A percentile compares a stretch with the other conserved stretches of the same genome.
Evolutionary conservation across 2,113 vertebrate species (phyloP).

Genomic region (Colistium nudipinnis): DNA sequence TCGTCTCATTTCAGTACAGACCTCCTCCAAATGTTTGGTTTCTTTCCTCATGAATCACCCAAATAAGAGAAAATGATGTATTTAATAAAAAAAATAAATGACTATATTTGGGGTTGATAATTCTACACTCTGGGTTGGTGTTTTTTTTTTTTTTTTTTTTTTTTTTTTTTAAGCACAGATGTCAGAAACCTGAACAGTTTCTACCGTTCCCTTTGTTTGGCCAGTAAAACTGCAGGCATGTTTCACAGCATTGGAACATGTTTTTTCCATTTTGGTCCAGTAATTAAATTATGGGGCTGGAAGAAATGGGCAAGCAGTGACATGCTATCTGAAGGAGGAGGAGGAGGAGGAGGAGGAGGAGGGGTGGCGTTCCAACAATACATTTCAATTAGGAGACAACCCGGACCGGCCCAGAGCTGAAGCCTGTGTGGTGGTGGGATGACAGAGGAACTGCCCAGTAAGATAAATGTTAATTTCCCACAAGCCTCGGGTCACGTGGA

Average conservation of each 20-base stretch:
- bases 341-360: neutral
- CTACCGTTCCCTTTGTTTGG: conserved; percentile 51
- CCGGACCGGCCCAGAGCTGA: neutral
- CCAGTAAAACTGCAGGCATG: conserved; percentile 38
- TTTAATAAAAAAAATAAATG: conserved; percentile 24
- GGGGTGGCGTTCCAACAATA: conserved; percentile 29
- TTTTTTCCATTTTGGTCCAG: conserved; percentile 56
- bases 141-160: too few species aligned
- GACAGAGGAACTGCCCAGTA: neutral
- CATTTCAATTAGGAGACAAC: conserved; percentile 24
- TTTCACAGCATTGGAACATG: conserved; percentile 50
- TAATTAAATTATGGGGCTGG: conserved; percentile 63
- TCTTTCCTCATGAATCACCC: conserved; percentile 20
- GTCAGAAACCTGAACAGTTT: conserved; percentile 10
- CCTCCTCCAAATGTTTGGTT: neutral
- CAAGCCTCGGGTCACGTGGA: neutral
- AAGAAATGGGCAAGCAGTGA: conserved; percentile 40
- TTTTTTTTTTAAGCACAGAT: conserved; percentile 22
- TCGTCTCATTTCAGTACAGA: conserved; percentile 1
- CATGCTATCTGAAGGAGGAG: conserved; percentile 38
- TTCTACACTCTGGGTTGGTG: conserved; percentile 40
- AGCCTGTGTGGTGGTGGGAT: neutral
- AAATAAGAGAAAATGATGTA: conserved; percentile 8
- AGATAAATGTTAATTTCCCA: neutral
- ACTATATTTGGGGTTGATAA: conserved; percentile 53